These are phyloP conservation scores for Lissocephala sabroskyi DNA, from an alignment of 2,888 invertebrate genomes.

Conservation along the genomic window DNA sequence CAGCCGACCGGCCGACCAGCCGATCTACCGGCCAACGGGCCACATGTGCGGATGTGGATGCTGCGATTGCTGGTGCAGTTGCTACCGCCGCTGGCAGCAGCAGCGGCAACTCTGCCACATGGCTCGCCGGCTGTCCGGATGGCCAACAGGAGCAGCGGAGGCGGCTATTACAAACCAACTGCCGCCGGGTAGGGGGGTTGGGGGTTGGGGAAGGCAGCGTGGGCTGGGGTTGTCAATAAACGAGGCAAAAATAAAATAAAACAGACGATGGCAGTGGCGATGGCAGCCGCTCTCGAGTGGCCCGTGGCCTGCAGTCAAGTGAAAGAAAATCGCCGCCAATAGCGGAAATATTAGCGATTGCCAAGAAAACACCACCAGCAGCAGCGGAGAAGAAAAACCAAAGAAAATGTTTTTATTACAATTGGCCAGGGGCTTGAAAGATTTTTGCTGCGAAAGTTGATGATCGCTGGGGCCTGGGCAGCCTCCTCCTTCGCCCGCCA, in stretches of 20 bases:
- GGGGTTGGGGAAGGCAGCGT: slow-evolving; percentile 15
- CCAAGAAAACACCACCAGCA: slow-evolving; percentile 28
- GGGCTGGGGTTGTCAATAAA: slow-evolving; percentile 39
- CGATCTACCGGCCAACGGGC: slow-evolving; percentile 16
- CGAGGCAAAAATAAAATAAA: slow-evolving; percentile 30
- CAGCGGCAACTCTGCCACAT: not conserved
- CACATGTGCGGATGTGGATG: slow-evolving; percentile 57
- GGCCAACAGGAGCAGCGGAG: not conserved
- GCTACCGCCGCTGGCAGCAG: not conserved
- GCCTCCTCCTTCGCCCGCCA: too few species aligned
- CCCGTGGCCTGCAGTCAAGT: slow-evolving; percentile 53
- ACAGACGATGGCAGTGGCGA: not conserved
- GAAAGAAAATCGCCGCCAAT: slow-evolving; percentile 57
- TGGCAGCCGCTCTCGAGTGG: slow-evolving; percentile 34
- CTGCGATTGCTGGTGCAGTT: slow-evolving; percentile 30
- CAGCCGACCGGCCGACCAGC: slow-evolving; percentile 14
- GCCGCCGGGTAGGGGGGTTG: slow-evolving; percentile 1
- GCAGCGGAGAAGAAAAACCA: slow-evolving; percentile 9
- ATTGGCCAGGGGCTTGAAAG: slow-evolving; percentile 11
- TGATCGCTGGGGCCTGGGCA: too few species aligned
- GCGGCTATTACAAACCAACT: not conserved
- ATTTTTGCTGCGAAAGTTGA: slow-evolving; percentile 1
- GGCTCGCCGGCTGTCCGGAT: not conserved
- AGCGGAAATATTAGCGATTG: slow-evolving; percentile 59
- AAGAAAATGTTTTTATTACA: slow-evolving; percentile 58